These are phyloP conservation scores for Spisula solida DNA, from an alignment of 2,888 invertebrate species.

Conservation along the genomic window DNA sequence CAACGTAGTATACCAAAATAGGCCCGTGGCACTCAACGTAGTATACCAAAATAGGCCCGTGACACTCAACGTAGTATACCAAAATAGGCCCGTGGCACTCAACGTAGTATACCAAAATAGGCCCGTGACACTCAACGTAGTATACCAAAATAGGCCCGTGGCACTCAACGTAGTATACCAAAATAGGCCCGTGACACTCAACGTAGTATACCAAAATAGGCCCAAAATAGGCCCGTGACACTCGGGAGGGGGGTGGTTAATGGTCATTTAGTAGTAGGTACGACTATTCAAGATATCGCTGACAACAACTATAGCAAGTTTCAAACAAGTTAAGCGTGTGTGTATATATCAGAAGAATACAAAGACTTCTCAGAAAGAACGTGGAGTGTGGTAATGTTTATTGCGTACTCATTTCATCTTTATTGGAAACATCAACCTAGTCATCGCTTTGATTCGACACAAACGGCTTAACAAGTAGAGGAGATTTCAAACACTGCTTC, in stretches of 20 bases:
- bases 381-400: slow-evolving; percentile 15
- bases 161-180: too few relatives aligned
- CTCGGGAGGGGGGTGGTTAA: neutral
- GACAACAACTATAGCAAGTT: neutral
- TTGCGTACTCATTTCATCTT: slow-evolving; percentile 1
- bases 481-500: neutral
- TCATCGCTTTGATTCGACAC: neutral
- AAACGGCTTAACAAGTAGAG: neutral
- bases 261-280: slow-evolving; percentile 9
- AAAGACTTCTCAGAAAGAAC: neutral
- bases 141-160: too few relatives aligned
- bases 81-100: too few relatives aligned
- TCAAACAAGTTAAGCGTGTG: neutral
- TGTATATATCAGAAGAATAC: neutral
- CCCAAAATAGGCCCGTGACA: too few relatives aligned
- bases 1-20: too few relatives aligned
- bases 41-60: too few relatives aligned
- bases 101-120: too few relatives aligned
- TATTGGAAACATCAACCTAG: slow-evolving; percentile 21
- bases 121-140: too few relatives aligned
- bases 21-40: too few relatives aligned
- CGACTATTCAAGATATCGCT: neutral
- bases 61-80: too few relatives aligned
- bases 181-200: too few relatives aligned
- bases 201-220: too few relatives aligned